phyloP scores from a whole-genome alignment of 2,113 vertebrate genomes.

The Corynorhinus townsendii region DNA sequence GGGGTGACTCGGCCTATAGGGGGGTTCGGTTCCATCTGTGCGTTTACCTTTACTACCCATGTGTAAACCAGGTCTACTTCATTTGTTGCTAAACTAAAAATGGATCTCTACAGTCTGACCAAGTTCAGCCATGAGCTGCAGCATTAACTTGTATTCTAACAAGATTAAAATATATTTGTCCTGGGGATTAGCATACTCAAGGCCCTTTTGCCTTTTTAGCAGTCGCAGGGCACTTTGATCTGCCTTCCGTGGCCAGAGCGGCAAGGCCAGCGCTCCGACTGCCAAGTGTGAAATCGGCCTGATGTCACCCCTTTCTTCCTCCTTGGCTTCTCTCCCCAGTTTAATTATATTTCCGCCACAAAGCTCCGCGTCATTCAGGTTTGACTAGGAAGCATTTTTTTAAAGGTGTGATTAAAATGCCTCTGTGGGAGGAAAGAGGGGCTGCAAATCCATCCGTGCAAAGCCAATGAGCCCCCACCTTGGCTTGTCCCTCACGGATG shows the following conservation, averaged over 20 bases:
- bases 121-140: constrained; percentile 95
- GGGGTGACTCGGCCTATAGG: constrained; percentile 45
- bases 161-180: constrained; percentile 99
- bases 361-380: constrained; percentile 93
- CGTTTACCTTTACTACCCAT: constrained; percentile 79
- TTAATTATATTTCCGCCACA: constrained; percentile 99
- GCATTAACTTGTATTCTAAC: constrained; percentile 99
- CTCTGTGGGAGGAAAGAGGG: constrained; percentile 85
- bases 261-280: constrained; percentile 95
- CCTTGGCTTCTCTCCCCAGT: constrained; percentile 97
- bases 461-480: neutral
- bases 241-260: constrained; percentile 94
- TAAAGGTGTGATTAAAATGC: constrained; percentile 87
- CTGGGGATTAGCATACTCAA: constrained; percentile 99
- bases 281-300: constrained; percentile 99
- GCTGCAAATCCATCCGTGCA: constrained; percentile 52
- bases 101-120: constrained; percentile 91
- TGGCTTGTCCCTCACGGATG: neutral
- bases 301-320: constrained; percentile 98
- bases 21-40: constrained; percentile 67
- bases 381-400: constrained; percentile 93
- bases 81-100: constrained; percentile 90
- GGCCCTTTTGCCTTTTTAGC: constrained; percentile 92
- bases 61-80: constrained; percentile 83
- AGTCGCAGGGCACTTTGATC: constrained; percentile 97